These are phyloP conservation scores for Drosophila helvetica DNA, from an alignment of 2,888 invertebrate genomes.

Conservation along the genomic window DNA sequence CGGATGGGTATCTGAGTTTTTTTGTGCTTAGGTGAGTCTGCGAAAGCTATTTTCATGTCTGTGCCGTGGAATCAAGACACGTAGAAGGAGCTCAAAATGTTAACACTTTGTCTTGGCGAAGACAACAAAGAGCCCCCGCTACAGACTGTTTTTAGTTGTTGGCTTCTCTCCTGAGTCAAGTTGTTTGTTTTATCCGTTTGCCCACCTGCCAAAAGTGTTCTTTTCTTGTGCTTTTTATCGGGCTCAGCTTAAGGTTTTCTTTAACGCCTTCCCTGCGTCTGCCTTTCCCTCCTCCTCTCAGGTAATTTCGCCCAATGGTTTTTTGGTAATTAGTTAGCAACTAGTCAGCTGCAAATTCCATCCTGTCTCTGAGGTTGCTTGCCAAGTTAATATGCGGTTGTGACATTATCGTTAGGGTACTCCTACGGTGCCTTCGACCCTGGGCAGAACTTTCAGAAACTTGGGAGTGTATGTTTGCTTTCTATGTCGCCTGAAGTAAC, in stretches of 20 bases:
- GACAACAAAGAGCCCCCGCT: not conserved
- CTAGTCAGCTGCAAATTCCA: slow-evolving; percentile 65
- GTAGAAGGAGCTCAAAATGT: slow-evolving; percentile 55
- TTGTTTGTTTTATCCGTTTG: slow-evolving; percentile 25
- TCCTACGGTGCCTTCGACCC: not conserved
- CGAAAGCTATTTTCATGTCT: too few species aligned
- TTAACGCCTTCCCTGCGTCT: not conserved
- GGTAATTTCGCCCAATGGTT: slow-evolving; percentile 34
- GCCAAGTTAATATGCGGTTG: slow-evolving; percentile 60
- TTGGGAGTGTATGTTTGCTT: slow-evolving; percentile 38
- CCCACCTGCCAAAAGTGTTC: slow-evolving; percentile 29
- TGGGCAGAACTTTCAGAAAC: slow-evolving; percentile 7
- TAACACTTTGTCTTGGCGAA: slow-evolving; percentile 56
- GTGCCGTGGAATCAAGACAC: too few species aligned
- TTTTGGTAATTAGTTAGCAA: slow-evolving; percentile 64
- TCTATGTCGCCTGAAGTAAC: slow-evolving; percentile 23
- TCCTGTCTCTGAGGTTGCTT: slow-evolving; percentile 39
- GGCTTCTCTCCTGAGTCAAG: slow-evolving; percentile 31
- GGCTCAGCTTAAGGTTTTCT: not conserved
- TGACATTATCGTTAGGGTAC: slow-evolving; percentile 54
- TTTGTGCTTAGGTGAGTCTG: too few species aligned
- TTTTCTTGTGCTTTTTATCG: slow-evolving; percentile 2
- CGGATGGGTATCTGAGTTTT: slow-evolving; percentile 5
- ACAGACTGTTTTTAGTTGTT: slow-evolving; percentile 42
- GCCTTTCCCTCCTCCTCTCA: not conserved